Conservation (phyloP, 2,113 vertebrate species). For the Anguilla japonica region DNA sequence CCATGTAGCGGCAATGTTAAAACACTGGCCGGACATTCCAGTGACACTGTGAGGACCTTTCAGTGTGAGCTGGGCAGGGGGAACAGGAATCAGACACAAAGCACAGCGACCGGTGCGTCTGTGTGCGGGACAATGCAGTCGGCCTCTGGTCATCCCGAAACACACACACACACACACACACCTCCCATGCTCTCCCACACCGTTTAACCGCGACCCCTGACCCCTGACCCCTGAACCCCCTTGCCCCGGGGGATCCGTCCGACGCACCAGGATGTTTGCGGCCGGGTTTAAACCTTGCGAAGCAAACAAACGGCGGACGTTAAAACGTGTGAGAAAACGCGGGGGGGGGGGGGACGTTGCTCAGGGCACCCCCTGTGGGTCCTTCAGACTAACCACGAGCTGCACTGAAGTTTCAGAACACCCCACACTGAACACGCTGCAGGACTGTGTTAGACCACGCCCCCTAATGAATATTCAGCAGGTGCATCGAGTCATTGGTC, state of each 20-base stretch:
- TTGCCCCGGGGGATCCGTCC: conserved; percentile 31
- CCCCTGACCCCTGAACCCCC: conserved; percentile 15
- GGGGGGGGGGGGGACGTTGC: not conserved
- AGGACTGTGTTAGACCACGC: too few species aligned
- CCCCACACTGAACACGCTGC: too few species aligned
- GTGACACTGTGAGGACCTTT: too few species aligned
- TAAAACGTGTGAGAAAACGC: not conserved
- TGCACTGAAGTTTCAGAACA: too few species aligned
- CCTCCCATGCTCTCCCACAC: conserved; percentile 28
- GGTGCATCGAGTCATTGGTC: too few species aligned
- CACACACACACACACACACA: not conserved
- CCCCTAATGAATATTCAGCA: too few species aligned
- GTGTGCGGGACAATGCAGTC: not conserved
- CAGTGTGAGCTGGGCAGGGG: too few species aligned
- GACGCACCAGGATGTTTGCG: conserved; percentile 52
- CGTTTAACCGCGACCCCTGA: conserved; percentile 39
- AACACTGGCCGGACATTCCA: too few species aligned
- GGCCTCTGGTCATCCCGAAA: not conserved
- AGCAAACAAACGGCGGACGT: conserved; percentile 3
- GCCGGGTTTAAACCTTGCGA: conserved; percentile 19
- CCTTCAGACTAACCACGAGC: too few species aligned
- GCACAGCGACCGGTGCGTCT: too few species aligned
- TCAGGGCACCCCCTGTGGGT: not conserved
- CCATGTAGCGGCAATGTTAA: too few species aligned
- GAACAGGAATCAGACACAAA: not conserved